Evolutionary conservation across 53 echinoderm and acorn worm species (phyloP).

Genomic region (Glandiceps talaboti): DNA sequence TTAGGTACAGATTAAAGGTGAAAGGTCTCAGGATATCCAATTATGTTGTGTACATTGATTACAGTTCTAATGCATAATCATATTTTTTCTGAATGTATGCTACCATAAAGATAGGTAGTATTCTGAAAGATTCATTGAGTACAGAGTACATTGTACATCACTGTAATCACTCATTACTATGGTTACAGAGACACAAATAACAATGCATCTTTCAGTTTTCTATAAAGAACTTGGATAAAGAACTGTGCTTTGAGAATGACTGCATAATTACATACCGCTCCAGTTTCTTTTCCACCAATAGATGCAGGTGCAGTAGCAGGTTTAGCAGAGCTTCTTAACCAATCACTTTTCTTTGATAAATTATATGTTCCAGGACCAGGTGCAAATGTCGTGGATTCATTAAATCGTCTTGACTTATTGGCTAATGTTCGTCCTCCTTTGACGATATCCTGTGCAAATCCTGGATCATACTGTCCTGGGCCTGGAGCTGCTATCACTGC

Average conservation of each 20-base stretch:
- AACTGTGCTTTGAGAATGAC: neutral
- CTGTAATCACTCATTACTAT: too few species aligned
- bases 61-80: too few species aligned
- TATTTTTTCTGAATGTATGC: too few species aligned
- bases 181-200: too few species aligned
- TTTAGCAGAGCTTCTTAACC: conserved; percentile 46
- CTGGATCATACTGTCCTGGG: conserved; percentile 88
- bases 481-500: conserved; percentile 93
- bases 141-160: too few species aligned
- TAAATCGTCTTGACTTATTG: conserved; percentile 70
- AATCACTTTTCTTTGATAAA: conserved; percentile 77
- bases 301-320: conserved; percentile 3
- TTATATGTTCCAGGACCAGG: conserved; percentile 92
- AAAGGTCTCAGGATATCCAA: too few species aligned
- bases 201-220: too few species aligned
- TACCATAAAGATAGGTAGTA: too few species aligned
- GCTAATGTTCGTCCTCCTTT: conserved; percentile 75
- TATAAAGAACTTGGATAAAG: too few species aligned
- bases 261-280: conserved; percentile 22
- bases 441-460: conserved; percentile 27
- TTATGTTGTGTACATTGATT: too few species aligned
- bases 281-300: conserved; percentile 8
- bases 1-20: too few species aligned
- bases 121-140: too few species aligned
- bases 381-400: conserved; percentile 47